These are phyloP conservation scores for Malacoraja senta DNA, from an alignment of 2,797 vertebrate species.

Conservation along the genomic window DNA sequence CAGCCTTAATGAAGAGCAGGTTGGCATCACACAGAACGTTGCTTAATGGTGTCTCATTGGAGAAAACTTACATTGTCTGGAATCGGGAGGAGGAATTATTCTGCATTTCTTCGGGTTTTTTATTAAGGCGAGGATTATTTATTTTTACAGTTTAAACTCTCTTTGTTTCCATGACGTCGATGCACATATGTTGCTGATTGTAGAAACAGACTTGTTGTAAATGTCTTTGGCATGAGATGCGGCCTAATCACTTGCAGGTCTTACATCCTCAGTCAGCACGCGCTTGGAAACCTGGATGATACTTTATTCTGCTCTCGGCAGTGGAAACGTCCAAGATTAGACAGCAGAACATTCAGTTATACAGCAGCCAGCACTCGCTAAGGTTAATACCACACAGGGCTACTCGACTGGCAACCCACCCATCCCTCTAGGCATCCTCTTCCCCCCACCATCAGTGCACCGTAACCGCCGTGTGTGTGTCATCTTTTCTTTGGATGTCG, in stretches of 20 bases:
- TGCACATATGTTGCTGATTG: slow-evolving; percentile 37
- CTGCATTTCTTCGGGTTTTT: background rate
- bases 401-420: too few species aligned
- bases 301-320: background rate
- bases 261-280: background rate
- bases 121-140: background rate
- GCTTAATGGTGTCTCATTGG: background rate
- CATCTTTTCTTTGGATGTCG: too few species aligned
- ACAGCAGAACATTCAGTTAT: background rate
- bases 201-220: slow-evolving; percentile 22
- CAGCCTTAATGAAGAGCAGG: background rate
- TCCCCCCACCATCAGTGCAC: too few species aligned
- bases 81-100: background rate
- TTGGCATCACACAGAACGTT: background rate
- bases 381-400: too few species aligned
- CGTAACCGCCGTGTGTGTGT: too few species aligned
- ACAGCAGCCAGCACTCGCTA: too few species aligned
- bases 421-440: too few species aligned
- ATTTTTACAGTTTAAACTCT: slow-evolving; percentile 20
- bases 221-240: background rate
- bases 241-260: background rate
- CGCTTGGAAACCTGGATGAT: background rate
- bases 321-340: background rate
- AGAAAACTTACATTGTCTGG: background rate
- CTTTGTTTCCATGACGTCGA: slow-evolving; percentile 27